These are phyloP conservation scores for Idaea dimidiata DNA, from an alignment of 2,888 invertebrate genomes.

Conservation along the genomic window DNA sequence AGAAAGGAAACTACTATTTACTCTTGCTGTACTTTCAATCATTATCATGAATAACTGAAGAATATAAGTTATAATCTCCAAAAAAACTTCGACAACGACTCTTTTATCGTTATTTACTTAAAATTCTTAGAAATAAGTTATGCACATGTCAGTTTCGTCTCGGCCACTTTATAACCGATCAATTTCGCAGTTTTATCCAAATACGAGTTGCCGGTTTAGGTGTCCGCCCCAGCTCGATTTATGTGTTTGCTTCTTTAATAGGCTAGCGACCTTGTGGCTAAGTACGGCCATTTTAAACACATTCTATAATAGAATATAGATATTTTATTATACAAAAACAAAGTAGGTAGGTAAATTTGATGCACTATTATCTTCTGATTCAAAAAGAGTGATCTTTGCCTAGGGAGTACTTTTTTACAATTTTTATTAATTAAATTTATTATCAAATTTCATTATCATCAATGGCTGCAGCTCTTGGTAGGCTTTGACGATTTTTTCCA, in stretches of 20 bases:
- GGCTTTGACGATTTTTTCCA: too few species aligned
- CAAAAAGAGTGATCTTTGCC: too few species aligned
- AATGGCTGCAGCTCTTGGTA: too few species aligned
- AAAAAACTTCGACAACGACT: neutral
- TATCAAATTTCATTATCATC: too few species aligned
- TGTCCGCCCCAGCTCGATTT: conserved; percentile 38
- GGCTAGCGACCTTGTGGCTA: conserved; percentile 42
- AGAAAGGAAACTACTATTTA: too few species aligned
- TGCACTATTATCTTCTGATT: neutral
- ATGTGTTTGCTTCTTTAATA: conserved; percentile 32
- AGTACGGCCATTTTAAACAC: neutral
- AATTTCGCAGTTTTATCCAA: conserved; percentile 31
- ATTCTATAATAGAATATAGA: neutral
- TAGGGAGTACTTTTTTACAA: too few species aligned
- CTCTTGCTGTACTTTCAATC: too few species aligned
- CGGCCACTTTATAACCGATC: conserved; percentile 2
- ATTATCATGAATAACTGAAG: too few species aligned
- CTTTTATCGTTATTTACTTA: neutral
- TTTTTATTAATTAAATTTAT: too few species aligned
- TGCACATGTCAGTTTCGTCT: neutral
- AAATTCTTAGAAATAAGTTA: neutral
- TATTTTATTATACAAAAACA: neutral
- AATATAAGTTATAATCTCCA: neutral
- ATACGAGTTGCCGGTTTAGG: conserved; percentile 52
- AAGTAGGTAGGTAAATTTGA: neutral